Evolutionary conservation across 2,797 vertebrate species (phyloP).

Genomic region (Sardinella longiceps): DNA sequence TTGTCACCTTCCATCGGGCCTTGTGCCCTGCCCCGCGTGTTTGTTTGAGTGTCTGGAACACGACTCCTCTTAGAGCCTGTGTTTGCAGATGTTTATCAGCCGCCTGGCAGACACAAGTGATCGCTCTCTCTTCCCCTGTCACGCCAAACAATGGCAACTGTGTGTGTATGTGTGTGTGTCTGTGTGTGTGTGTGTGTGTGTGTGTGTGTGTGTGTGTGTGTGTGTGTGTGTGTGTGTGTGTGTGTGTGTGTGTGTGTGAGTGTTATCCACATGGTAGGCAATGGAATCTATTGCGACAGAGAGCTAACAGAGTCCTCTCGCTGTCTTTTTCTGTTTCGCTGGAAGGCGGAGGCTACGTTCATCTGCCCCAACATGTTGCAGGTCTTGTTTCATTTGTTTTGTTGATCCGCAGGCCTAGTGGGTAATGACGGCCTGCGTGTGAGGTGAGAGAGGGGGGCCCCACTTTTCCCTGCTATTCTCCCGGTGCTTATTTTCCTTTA

Average conservation of each 20-base stretch:
- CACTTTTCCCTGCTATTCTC: background rate
- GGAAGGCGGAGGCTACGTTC: background rate
- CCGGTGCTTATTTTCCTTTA: background rate
- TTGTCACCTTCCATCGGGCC: background rate
- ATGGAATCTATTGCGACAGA: background rate
- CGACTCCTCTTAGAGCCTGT: conserved; percentile 16
- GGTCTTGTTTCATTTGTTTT: conserved; percentile 1
- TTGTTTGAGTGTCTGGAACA: conserved; percentile 25
- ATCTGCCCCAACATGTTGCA: background rate
- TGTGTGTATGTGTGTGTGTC: background rate
- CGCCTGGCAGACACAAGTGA: background rate
- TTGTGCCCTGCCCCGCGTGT: background rate
- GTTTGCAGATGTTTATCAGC: conserved; percentile 36
- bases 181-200: background rate
- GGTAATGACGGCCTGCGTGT: background rate
- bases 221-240: no score
- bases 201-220: background rate
- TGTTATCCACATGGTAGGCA: background rate
- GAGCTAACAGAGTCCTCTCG: conserved; percentile 2
- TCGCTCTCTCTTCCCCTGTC: conserved; percentile 25
- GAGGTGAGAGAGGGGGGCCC: background rate
- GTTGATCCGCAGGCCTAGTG: background rate
- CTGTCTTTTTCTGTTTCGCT: background rate
- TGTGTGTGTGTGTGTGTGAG: background rate
- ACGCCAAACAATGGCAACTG: background rate